A percentile compares a stretch with the other conserved stretches of the same genome.
These are phyloP conservation scores for Pholis gunnellus DNA, from an alignment of 2,113 vertebrate genomes.

Conservation along the genomic window DNA sequence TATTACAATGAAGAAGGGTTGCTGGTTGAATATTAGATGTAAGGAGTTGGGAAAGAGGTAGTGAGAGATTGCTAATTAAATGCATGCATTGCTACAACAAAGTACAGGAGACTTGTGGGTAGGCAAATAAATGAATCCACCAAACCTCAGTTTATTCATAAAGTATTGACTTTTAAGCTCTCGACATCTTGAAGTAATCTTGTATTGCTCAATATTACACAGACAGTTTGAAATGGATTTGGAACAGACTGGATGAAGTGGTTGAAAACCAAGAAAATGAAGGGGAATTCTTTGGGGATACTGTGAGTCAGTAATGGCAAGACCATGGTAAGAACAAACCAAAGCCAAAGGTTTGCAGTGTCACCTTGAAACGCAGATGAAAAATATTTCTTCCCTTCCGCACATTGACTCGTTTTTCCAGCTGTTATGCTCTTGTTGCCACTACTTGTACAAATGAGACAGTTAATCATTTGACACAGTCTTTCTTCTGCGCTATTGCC, in stretches of 20 bases:
- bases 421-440: not conserved
- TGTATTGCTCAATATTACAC: conserved; percentile 68
- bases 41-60: not conserved
- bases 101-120: conserved; percentile 13
- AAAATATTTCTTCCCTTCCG: not conserved
- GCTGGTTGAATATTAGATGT: not conserved
- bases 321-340: conserved; percentile 62
- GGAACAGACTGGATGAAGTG: conserved; percentile 51
- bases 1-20: not conserved
- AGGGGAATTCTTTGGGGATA: conserved; percentile 73
- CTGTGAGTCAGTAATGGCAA: conserved; percentile 72
- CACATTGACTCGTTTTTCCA: conserved; percentile 31
- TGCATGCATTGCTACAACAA: not conserved
- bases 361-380: conserved; percentile 59
- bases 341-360: conserved; percentile 63
- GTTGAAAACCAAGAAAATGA: conserved; percentile 61
- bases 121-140: conserved; percentile 24
- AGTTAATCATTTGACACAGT: not conserved
- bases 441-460: not conserved
- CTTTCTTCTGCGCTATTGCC: not conserved
- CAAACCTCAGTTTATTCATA: conserved; percentile 37
- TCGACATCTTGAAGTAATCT: conserved; percentile 75
- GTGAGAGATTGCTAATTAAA: conserved; percentile 1
- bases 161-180: conserved; percentile 43
- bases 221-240: conserved; percentile 62